These are phyloP conservation scores for Sarcophaga peregrina DNA, from an alignment of 1,140 invertebrate species.

Conservation along the genomic window DNA sequence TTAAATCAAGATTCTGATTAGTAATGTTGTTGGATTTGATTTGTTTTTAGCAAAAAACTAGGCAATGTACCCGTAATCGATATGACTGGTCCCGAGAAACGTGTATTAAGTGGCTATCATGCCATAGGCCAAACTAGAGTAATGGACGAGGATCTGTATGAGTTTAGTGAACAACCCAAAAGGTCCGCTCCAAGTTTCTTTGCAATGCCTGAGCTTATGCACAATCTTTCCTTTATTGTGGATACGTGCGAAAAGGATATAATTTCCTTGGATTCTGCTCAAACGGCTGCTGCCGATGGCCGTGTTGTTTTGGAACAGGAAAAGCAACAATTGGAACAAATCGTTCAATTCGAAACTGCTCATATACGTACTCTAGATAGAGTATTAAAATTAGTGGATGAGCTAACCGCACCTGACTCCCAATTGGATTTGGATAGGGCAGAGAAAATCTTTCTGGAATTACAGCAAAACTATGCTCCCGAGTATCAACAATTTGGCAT, in stretches of 20 bases:
- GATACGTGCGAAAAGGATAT: constrained; percentile 96
- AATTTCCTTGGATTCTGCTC: constrained; percentile 85
- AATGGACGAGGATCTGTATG: constrained; percentile 71
- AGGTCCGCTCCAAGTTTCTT: constrained; percentile 73
- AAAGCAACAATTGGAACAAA: constrained; percentile 75
- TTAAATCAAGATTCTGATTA: no score
- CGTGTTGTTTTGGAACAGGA: constrained; percentile 85
- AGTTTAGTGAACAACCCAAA: constrained; percentile 65
- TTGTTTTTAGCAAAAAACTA: constrained; percentile 68
- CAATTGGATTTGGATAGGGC: constrained; percentile 79
- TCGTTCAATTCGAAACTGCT: constrained; percentile 79
- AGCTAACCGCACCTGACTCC: constrained; percentile 71
- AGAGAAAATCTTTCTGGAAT: constrained; percentile 77
- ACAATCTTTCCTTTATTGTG: constrained; percentile 92
- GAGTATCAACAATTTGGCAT: constrained; percentile 74
- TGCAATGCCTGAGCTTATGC: constrained; percentile 86
- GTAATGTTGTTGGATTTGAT: not conserved
- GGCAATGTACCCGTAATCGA: constrained; percentile 97
- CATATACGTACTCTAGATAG: constrained; percentile 80
- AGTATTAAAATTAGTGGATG: constrained; percentile 78
- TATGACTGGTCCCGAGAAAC: constrained; percentile 95
- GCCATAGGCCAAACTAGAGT: constrained; percentile 78
- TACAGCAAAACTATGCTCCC: constrained; percentile 71
- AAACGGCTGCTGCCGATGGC: constrained; percentile 80
- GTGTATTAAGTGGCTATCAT: constrained; percentile 95